Evolutionary conservation across 2,113 vertebrate genomes (phyloP).

Genomic region (Planiliza haematocheilus): DNA sequence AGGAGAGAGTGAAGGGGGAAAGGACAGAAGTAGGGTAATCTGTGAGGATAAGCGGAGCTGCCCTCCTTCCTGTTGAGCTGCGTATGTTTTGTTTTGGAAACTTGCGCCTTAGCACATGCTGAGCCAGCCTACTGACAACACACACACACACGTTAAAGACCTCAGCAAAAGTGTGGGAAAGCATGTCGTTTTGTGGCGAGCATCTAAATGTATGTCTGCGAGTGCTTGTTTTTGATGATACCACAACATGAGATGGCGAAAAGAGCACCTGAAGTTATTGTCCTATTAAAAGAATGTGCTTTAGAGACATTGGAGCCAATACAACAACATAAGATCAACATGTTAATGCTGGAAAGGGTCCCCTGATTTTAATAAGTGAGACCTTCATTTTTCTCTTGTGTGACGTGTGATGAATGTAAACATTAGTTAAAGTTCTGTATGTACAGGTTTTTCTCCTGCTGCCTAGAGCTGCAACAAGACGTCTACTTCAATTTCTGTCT

Average conservation of each 20-base stretch:
- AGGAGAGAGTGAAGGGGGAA: conserved; percentile 1
- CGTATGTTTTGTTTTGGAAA: conserved; percentile 67
- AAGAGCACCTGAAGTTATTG: background rate
- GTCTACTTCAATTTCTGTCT: too few relatives aligned
- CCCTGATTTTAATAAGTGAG: too few relatives aligned
- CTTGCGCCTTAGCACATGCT: conserved; percentile 57
- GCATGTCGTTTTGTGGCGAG: background rate
- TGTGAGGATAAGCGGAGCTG: conserved; percentile 52
- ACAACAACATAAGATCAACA: too few relatives aligned
- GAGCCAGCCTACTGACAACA: conserved; percentile 43
- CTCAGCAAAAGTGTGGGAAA: conserved; percentile 45
- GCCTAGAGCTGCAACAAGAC: too few relatives aligned
- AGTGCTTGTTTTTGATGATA: background rate
- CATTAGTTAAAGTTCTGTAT: too few relatives aligned
- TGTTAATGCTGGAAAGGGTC: too few relatives aligned
- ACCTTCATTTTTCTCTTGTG: too few relatives aligned
- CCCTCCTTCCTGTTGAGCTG: conserved; percentile 49
- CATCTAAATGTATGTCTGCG: background rate
- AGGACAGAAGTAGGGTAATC: conserved; percentile 55
- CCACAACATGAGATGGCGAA: background rate
- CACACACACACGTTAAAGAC: background rate
- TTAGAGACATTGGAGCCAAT: too few relatives aligned
- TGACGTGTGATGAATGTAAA: too few relatives aligned
- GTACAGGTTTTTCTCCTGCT: too few relatives aligned
- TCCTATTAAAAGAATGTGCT: background rate